Conservation (phyloP, 2,888 invertebrate species). For the Cheilosia vulpina region DNA sequence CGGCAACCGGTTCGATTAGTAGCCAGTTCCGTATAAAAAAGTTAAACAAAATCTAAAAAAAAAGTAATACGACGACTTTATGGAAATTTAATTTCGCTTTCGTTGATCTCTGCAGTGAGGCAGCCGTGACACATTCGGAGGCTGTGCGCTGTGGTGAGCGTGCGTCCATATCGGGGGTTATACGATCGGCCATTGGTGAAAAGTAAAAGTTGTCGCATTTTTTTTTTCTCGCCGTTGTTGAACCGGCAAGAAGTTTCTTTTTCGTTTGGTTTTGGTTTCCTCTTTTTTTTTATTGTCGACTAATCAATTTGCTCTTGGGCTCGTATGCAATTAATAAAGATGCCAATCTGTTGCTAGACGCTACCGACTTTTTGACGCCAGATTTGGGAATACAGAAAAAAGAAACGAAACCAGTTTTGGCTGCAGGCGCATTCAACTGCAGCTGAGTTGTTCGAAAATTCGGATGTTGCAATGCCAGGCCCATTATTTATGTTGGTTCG, state of each 20-base stretch:
- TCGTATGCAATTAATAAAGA: slow-evolving; percentile 62
- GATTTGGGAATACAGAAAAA: neutral
- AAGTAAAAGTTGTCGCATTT: slow-evolving; percentile 63
- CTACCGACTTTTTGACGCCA: slow-evolving; percentile 61
- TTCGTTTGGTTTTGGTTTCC: slow-evolving; percentile 28
- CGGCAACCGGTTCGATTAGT: slow-evolving; percentile 66
- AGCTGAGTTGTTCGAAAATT: slow-evolving; percentile 17
- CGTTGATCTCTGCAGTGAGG: slow-evolving; percentile 54
- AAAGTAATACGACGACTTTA: slow-evolving; percentile 44
- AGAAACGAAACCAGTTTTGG: slow-evolving; percentile 54
- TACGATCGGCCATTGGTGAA: slow-evolving; percentile 43
- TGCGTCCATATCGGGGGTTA: slow-evolving; percentile 39
- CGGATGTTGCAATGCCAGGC: slow-evolving; percentile 16
- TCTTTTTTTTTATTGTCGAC: slow-evolving; percentile 12
- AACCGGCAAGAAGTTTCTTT: slow-evolving; percentile 37
- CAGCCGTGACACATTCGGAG: slow-evolving; percentile 69
- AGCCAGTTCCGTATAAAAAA: slow-evolving; percentile 56
- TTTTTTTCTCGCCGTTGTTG: neutral
- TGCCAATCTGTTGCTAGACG: slow-evolving; percentile 55
- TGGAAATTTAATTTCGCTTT: slow-evolving; percentile 73
- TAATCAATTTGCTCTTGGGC: slow-evolving; percentile 49
- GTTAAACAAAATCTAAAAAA: slow-evolving; percentile 29
- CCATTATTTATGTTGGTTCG: neutral
- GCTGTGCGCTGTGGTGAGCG: slow-evolving; percentile 32
- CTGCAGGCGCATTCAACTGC: slow-evolving; percentile 10